Evolutionary conservation across 1,140 invertebrate genomes (phyloP).

Genomic region (Drosophila asahinai): DNA sequence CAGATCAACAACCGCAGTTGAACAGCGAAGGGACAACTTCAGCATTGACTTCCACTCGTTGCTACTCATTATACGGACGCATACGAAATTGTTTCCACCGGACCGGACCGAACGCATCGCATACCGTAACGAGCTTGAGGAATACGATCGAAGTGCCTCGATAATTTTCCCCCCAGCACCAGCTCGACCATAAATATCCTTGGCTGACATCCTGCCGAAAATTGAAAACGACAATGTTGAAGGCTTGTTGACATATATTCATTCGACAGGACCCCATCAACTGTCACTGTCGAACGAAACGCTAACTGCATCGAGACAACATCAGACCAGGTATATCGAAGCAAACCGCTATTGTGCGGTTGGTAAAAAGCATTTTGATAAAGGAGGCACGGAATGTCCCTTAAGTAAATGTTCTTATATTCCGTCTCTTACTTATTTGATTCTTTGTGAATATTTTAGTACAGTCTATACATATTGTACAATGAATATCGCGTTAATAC

Average conservation of each 20-base stretch:
- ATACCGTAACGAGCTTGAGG: slow-evolving; percentile 67
- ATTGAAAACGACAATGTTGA: slow-evolving; percentile 75
- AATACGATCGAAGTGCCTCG: slow-evolving; percentile 72
- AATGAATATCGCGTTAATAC: background rate
- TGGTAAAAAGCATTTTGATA: background rate
- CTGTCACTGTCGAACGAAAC: slow-evolving; percentile 50
- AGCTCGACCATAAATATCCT: slow-evolving; percentile 39
- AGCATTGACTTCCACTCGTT: slow-evolving; percentile 43
- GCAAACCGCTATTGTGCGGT: background rate
- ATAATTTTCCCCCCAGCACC: slow-evolving; percentile 63
- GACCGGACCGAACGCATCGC: slow-evolving; percentile 29
- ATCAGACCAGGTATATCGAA: slow-evolving; percentile 29
- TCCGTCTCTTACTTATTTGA: background rate
- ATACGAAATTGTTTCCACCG: slow-evolving; percentile 65
- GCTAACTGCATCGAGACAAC: slow-evolving; percentile 37
- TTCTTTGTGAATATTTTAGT: too few relatives aligned
- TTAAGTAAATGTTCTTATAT: background rate
- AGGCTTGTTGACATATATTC: slow-evolving; percentile 75
- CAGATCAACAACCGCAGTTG: slow-evolving; percentile 29
- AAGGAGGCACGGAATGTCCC: background rate
- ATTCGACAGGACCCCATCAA: slow-evolving; percentile 72
- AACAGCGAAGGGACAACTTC: slow-evolving; percentile 41
- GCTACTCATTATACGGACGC: slow-evolving; percentile 79
- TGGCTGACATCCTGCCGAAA: slow-evolving; percentile 61
- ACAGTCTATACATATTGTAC: background rate